A percentile compares a stretch with the other conserved stretches of the same genome.
phyloP scores from a whole-genome alignment of 1,140 invertebrate species.

The Apis laboriosa region DNA sequence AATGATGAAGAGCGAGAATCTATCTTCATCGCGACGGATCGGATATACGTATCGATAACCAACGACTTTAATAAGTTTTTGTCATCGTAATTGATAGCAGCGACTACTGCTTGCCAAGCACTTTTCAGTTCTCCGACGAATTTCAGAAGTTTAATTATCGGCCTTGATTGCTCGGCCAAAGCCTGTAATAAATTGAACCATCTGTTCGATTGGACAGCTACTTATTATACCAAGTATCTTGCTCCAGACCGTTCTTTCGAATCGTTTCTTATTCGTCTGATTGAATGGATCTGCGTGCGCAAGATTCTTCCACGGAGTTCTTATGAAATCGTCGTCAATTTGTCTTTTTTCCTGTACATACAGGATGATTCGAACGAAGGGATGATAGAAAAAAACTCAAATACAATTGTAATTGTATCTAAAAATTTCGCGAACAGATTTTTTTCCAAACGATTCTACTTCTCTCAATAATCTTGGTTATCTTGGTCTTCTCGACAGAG shows the following conservation, averaged over 20 bases:
- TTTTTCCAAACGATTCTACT: too few species aligned
- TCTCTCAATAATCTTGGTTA: too few species aligned
- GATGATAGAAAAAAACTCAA: neutral
- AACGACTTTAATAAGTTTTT: slow-evolving; percentile 65
- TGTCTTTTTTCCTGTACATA: neutral
- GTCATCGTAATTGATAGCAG: slow-evolving; percentile 62
- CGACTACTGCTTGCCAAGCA: slow-evolving; percentile 61
- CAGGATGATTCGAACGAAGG: neutral
- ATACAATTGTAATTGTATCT: too few species aligned
- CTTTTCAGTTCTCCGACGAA: slow-evolving; percentile 61
- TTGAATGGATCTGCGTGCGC: slow-evolving; percentile 23
- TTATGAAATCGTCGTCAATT: slow-evolving; percentile 7
- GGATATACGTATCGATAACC: slow-evolving; percentile 59
- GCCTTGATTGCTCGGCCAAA: slow-evolving; percentile 60
- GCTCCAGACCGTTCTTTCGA: neutral
- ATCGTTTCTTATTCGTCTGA: slow-evolving; percentile 19
- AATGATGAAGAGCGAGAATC: neutral
- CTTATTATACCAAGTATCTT: slow-evolving; percentile 21
- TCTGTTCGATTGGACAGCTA: slow-evolving; percentile 25
- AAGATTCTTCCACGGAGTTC: neutral
- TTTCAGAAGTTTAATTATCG: slow-evolving; percentile 71
- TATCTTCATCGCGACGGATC: slow-evolving; percentile 6
- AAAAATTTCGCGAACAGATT: too few species aligned
- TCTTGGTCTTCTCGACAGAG: too few species aligned
- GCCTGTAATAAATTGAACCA: slow-evolving; percentile 59